Evolutionary conservation across 2,797 vertebrate species (phyloP), one percentile per base, ranked within the genome.

Genomic region (Apogon talboti): DNA sequence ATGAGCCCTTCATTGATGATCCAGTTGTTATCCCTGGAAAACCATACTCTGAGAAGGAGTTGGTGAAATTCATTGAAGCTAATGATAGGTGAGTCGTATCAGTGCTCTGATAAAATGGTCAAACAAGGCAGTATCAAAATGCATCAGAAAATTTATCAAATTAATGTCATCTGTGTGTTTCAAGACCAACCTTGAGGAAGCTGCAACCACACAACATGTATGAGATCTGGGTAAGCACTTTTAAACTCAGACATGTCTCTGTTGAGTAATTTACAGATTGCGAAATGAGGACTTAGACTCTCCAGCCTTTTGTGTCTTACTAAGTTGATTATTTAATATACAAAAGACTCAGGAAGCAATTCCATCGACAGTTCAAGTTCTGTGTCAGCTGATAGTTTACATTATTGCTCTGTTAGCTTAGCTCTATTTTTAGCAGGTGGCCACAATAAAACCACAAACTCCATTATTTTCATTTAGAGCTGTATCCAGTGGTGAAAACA

Each of bases 161-260:
- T 64, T 41, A 42, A 45, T 53, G 4, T 67, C 28, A n/a, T 82
- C 10, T 86, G 28, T 83, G 56, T 61, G 71, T 72, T 74, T 73
- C 56, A 72, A 97, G 96, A 82, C 95, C 96, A 52, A 97, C 96
- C 15, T 89, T 97, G 89, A 92, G 95, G 87, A 96, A 97, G 69
- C 91, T 96, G 83, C 92, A 95, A 66, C 94, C 96, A 11, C 88
- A 96, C 76, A 97, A 96, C 86, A 95, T 96, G 95, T 97, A 96
- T 5, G 95, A 96, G 84, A 96, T 96, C 75, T 94, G 93, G 93
- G 93, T 94, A 87, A 90, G 92, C 69, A 57, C 40, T n/a, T 41
- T 11, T 49, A 19, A 11, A 16, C 15, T 37, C 15, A n/a, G n/a
- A 24, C 21, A 5, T 5, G 5, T 24, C 2, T 24, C 21, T 24